These are phyloP conservation scores for Euwallacea similis DNA, from an alignment of 1,140 invertebrate species.

Conservation along the genomic window DNA sequence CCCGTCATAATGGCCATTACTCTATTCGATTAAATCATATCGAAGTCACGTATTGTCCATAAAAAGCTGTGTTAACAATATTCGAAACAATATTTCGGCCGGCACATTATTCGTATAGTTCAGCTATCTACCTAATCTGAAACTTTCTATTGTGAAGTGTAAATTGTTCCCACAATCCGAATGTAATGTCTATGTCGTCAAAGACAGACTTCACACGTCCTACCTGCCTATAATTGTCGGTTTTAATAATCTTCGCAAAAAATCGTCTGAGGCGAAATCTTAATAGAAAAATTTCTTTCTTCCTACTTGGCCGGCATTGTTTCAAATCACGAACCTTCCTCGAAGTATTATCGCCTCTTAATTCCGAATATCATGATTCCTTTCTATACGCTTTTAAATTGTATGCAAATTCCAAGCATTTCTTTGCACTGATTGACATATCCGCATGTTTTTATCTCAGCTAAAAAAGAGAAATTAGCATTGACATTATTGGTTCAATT, in stretches of 20 bases:
- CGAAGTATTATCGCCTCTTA: background rate
- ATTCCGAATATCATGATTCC: background rate
- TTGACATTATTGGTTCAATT: too few species aligned
- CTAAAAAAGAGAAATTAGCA: too few species aligned
- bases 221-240: constrained; percentile 1
- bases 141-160: background rate
- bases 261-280: background rate
- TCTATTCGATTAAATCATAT: too few species aligned
- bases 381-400: background rate
- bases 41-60: too few species aligned
- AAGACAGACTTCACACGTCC: constrained; percentile 1
- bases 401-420: background rate
- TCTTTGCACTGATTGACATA: background rate
- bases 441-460: background rate
- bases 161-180: constrained; percentile 1
- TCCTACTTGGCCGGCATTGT: background rate
- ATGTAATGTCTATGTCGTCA: background rate
- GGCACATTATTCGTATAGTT: too few species aligned
- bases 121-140: too few species aligned
- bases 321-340: background rate
- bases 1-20: too few species aligned
- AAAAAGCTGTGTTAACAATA: too few species aligned
- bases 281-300: background rate
- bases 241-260: background rate
- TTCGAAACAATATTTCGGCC: too few species aligned